Evolutionary conservation across 2,797 vertebrate species (phyloP).

Genomic region (Malurus leucopterus): DNA sequence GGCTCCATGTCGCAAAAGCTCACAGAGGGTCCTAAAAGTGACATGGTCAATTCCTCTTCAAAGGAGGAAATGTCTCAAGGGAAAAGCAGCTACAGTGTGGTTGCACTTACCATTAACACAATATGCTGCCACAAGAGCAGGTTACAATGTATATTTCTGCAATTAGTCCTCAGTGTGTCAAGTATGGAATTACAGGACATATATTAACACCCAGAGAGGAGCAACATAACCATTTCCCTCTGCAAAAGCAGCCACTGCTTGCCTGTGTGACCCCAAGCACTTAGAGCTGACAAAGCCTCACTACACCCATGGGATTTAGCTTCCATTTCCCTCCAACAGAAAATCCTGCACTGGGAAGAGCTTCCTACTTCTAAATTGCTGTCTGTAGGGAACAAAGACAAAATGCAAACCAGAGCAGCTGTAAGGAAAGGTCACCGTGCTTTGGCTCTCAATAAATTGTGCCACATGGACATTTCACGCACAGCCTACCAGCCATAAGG

Average conservation of each 20-base stretch:
- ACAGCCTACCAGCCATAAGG: not conserved
- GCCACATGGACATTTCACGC: not conserved
- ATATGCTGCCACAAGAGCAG: not conserved
- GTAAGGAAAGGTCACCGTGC: not conserved
- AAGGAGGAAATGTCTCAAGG: not conserved
- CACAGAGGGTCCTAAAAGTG: slow-evolving; percentile 38
- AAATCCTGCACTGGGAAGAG: not conserved
- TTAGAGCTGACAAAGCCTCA: slow-evolving; percentile 6
- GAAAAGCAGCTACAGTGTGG: not conserved
- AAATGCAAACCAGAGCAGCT: slow-evolving; percentile 7
- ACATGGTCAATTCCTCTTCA: slow-evolving; percentile 45
- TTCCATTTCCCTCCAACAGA: slow-evolving; percentile 26
- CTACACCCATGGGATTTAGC: not conserved
- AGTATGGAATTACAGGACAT: not conserved
- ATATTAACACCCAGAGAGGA: not conserved
- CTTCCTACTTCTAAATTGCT: slow-evolving; percentile 15
- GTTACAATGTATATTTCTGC: not conserved
- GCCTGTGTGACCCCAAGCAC: not conserved
- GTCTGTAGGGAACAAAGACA: slow-evolving; percentile 16
- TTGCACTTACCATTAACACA: not conserved
- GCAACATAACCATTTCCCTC: not conserved
- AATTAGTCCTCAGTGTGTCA: not conserved
- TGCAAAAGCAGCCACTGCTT: not conserved
- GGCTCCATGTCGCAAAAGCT: not conserved
- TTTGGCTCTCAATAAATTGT: not conserved